Base-by-base conservation (phyloP, 1,140 invertebrate species). In the Drosophila orena region DNA sequence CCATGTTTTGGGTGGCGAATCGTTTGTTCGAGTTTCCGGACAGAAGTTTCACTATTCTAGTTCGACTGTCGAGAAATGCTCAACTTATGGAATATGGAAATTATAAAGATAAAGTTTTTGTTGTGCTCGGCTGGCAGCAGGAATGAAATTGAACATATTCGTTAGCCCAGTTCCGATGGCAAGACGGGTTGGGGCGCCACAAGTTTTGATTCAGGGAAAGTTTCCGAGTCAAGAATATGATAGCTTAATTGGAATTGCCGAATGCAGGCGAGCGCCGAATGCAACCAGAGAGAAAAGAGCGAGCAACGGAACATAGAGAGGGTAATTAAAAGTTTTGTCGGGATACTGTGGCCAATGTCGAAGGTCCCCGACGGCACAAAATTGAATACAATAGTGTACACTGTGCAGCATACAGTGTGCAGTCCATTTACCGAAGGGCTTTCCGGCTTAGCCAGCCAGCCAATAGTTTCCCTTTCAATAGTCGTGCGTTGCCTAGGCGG, bases 231-330 rank as follows among this genome's bases (percentile, higher is more conserved):
- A 75, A 75, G 59, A 75, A 50, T 75, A 65, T 75, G 72, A 75
- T 75, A 75, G 72, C 72, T 65, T 75, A 75, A 75, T 75, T 75
- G 72, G 72, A 75, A 75, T 75, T 75, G 60, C 61, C 72, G 27
- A 65, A 68, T 64, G 44, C 43, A 64, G 58, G 62, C 62, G 11
- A 49, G 43, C 17, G 4, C 22, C 46, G 57, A 61, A 22, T 17
- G 50, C 38, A 38, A 38, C 17, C 49, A 30, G 62, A 55, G 44
- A 54, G 53, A 27, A 61, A 20, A 52, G 35, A 24, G 64, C 27
- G 20, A 43, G 35, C 35, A 30, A 30, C 7, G 35, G 12, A 30
- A 30, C 27, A 38, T 37, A 65, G 61, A 54, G 55, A 38, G 56
- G 73, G 58, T 53, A 76, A 76, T 76, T 76, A 76, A 76, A 76